Evolutionary conservation across 1,140 invertebrate species (phyloP).

Genomic region (Leptinotarsa undecemlineata): DNA sequence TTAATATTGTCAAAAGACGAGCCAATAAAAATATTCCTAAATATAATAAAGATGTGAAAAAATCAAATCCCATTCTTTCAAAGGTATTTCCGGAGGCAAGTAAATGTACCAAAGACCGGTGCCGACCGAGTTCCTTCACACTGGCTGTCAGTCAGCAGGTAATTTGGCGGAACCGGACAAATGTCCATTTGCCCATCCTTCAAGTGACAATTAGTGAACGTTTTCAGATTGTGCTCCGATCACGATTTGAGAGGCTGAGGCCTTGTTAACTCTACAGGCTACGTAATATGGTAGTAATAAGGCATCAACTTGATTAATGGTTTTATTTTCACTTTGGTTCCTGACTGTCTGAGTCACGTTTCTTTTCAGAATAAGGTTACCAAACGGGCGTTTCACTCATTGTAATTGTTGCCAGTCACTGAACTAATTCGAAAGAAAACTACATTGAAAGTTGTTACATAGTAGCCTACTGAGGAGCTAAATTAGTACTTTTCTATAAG

Average conservation of each 20-base stretch:
- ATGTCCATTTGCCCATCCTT: not conserved
- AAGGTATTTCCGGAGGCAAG: not conserved
- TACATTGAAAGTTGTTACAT: too few relatives aligned
- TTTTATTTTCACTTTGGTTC: slow-evolving; percentile 5
- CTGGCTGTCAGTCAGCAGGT: slow-evolving; percentile 4
- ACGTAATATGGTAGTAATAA: slow-evolving; percentile 6
- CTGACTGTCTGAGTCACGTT: slow-evolving; percentile 5
- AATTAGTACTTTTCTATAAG: too few relatives aligned
- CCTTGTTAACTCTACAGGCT: not conserved
- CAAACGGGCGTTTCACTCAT: not conserved
- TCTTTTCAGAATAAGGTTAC: not conserved
- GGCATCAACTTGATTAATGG: slow-evolving; percentile 7
- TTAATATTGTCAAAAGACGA: too few relatives aligned
- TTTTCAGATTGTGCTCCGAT: slow-evolving; percentile 2
- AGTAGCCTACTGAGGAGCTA: too few relatives aligned
- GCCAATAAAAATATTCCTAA: too few relatives aligned
- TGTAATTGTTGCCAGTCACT: too few relatives aligned
- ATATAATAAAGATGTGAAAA: too few relatives aligned
- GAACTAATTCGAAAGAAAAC: too few relatives aligned
- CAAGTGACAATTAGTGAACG: slow-evolving; percentile 1
- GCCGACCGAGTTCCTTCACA: not conserved
- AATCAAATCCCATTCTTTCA: not conserved
- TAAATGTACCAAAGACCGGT: not conserved
- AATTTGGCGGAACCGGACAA: slow-evolving; percentile 5
- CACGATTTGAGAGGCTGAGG: not conserved